A percentile compares a stretch with the other conserved stretches of the same genome.
These are phyloP conservation scores for Anser brachyrhynchus DNA, from an alignment of 2,113 vertebrate genomes.

Conservation along the genomic window DNA sequence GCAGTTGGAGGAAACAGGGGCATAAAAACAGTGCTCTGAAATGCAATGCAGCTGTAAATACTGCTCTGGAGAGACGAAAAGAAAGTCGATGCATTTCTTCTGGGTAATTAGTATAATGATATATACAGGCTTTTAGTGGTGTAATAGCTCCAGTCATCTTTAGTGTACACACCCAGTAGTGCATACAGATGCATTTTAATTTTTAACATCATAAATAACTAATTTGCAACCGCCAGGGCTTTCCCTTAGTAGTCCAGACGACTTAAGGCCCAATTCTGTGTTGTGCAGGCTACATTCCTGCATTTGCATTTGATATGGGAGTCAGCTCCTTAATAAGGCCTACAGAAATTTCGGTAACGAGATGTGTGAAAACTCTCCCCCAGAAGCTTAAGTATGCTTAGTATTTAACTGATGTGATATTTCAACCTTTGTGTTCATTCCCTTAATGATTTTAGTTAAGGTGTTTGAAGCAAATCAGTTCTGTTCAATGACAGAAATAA, in stretches of 20 bases:
- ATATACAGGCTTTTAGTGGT: background rate
- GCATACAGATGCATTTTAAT: background rate
- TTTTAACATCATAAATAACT: background rate
- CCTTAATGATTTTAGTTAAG: background rate
- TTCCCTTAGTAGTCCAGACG: background rate
- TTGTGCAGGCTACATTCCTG: background rate
- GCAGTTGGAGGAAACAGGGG: constrained; percentile 22
- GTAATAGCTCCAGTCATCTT: background rate
- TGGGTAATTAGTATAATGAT: constrained; percentile 17
- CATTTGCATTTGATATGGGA: background rate
- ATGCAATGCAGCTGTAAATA: background rate
- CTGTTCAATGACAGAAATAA: background rate
- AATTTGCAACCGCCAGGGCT: background rate
- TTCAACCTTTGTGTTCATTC: background rate
- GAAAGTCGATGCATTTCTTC: constrained; percentile 11
- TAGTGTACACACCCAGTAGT: background rate
- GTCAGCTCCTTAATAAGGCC: background rate
- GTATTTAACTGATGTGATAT: background rate
- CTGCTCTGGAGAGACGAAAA: constrained; percentile 37
- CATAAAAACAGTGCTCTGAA: constrained; percentile 45
- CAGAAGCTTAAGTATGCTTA: background rate
- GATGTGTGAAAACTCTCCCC: background rate
- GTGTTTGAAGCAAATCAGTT: background rate
- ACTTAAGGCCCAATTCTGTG: background rate
- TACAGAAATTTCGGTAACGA: background rate